Percentiles rank a stretch among this genome's conserved stretches.
phyloP scores from a whole-genome alignment of 2,113 vertebrate species.

The Pardalotus punctatus region DNA sequence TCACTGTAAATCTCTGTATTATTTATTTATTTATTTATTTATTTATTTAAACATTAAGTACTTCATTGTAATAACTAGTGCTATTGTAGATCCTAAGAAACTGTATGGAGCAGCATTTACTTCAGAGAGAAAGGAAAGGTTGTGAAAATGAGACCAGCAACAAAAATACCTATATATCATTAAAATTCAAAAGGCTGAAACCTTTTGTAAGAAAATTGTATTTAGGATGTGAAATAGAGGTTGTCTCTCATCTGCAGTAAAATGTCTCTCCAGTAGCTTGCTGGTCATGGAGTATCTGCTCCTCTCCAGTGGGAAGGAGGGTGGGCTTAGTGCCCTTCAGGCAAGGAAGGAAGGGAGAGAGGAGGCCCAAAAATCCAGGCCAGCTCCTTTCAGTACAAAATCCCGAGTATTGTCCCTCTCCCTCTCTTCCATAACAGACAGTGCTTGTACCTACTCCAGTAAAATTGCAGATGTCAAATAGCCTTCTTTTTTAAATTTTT shows the following conservation, averaged over 20 bases:
- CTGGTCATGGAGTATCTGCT: neutral
- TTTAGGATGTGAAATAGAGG: slow-evolving; percentile 20
- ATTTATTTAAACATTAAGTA: slow-evolving; percentile 2
- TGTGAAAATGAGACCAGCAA: neutral
- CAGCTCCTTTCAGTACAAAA: neutral
- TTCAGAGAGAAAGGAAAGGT: neutral
- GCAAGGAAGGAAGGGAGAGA: neutral
- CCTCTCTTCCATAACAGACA: neutral
- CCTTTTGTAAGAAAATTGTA: neutral
- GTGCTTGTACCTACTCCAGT: neutral
- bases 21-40: neutral
- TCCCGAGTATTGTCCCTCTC: neutral
- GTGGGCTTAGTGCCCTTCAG: neutral
- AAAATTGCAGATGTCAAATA: neutral
- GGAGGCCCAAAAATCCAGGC: neutral
- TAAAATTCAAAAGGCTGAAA: slow-evolving; percentile 2
- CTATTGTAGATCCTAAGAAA: slow-evolving; percentile 49
- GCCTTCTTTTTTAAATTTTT: neutral
- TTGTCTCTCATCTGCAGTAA: neutral
- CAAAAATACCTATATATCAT: neutral
- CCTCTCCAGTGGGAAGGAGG: neutral
- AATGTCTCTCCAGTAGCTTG: neutral
- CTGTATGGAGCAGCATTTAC: neutral
- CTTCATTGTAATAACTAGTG: neutral
- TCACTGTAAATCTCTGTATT: slow-evolving; percentile 21